Conservation (phyloP, 2,888 invertebrate genomes). For the Drosophila koepferae region DNA sequence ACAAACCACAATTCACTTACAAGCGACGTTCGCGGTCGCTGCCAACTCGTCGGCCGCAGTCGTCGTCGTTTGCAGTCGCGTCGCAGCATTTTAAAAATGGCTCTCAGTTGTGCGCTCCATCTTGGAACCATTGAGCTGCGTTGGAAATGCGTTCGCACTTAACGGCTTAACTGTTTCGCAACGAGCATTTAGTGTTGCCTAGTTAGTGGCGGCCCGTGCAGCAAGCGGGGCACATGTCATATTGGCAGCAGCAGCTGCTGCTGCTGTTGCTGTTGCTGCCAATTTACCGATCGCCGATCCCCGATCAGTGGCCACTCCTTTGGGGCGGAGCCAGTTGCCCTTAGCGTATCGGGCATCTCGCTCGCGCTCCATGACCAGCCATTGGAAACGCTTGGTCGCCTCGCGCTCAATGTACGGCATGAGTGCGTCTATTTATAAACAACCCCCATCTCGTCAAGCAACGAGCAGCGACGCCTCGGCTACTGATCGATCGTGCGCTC, state of each 20-base stretch:
- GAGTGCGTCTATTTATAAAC: conserved; percentile 65
- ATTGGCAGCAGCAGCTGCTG: background rate
- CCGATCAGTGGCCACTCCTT: conserved; percentile 14
- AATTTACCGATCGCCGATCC: background rate
- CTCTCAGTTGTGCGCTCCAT: conserved; percentile 34
- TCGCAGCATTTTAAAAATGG: conserved; percentile 48
- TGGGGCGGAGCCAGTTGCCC: conserved; percentile 41
- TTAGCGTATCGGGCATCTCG: conserved; percentile 7
- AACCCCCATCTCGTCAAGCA: conserved; percentile 49
- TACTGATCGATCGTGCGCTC: conserved; percentile 39
- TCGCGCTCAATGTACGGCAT: conserved; percentile 12
- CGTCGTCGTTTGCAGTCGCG: conserved; percentile 1
- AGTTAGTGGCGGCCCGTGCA: conserved; percentile 60
- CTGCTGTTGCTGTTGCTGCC: background rate
- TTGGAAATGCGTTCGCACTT: conserved; percentile 42
- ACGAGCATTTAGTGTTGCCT: conserved; percentile 59
- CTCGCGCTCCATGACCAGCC: conserved; percentile 27
- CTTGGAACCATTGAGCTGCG: conserved; percentile 21
- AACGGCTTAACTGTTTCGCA: background rate
- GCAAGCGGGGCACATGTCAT: conserved; percentile 21
- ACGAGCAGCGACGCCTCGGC: background rate
- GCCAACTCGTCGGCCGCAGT: conserved; percentile 33
- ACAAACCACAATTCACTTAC: conserved; percentile 84
- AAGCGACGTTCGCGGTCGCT: conserved; percentile 69
- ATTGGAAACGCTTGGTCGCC: conserved; percentile 47